Evolutionary conservation across 2,797 vertebrate genomes (phyloP).

Genomic region (Momotus momota): DNA sequence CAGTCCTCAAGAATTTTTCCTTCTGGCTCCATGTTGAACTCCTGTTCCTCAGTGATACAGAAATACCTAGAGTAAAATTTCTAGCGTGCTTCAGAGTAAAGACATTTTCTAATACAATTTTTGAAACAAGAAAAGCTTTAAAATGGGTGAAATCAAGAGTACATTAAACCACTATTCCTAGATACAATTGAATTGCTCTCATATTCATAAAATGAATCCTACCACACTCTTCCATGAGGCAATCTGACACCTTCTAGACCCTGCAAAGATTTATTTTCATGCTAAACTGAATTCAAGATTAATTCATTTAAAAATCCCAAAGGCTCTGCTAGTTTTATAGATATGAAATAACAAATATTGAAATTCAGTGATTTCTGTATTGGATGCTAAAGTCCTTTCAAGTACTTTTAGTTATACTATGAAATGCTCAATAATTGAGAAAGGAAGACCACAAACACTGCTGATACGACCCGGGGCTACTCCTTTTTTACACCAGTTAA

Average conservation of each 20-base stretch:
- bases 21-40: not conserved
- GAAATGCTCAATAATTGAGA: not conserved
- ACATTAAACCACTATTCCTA: not conserved
- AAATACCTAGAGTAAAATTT: not conserved
- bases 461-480: not conserved
- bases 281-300: not conserved
- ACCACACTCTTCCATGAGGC: not conserved
- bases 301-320: not conserved
- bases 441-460: not conserved
- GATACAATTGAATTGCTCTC: not conserved
- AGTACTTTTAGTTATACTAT: not conserved
- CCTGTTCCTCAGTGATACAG: not conserved
- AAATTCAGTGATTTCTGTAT: not conserved
- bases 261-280: not conserved
- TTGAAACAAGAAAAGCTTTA: not conserved
- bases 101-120: not conserved
- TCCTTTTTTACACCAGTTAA: not conserved
- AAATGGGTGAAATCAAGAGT: not conserved
- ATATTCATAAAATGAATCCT: not conserved
- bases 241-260: not conserved
- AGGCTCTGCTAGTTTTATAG: not conserved
- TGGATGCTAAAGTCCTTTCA: not conserved
- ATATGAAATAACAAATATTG: not conserved
- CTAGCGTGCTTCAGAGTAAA: not conserved
- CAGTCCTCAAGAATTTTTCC: not conserved